A percentile compares a stretch with the other conserved stretches of the same genome.
Evolutionary conservation across 2,888 invertebrate species (phyloP).

Genomic region (Pachliopta kotzebuea): DNA sequence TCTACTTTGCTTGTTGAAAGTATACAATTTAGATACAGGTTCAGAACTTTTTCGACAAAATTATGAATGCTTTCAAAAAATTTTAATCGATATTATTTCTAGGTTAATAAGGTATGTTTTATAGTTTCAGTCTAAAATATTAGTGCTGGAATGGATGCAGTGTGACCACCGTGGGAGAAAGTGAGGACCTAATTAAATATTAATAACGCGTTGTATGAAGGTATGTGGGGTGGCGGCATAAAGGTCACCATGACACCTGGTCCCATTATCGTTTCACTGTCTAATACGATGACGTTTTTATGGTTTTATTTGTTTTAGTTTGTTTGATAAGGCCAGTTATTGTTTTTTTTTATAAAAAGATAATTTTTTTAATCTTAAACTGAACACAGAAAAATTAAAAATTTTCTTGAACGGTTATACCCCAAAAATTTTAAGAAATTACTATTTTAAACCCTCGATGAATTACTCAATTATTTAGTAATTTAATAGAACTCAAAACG

Average conservation of each 20-base stretch:
- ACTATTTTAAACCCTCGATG: too few species aligned
- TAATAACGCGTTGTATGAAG: slow-evolving; percentile 56
- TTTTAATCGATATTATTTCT: slow-evolving; percentile 28
- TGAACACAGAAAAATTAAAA: too few species aligned
- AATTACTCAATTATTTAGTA: too few species aligned
- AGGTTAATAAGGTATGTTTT: slow-evolving; percentile 24
- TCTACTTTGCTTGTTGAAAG: background rate
- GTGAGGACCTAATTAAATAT: slow-evolving; percentile 67
- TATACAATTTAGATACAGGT: slow-evolving; percentile 7
- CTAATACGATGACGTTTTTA: slow-evolving; percentile 1
- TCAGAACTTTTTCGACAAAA: slow-evolving; percentile 21
- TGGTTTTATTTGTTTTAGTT: background rate
- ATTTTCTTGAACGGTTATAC: too few species aligned
- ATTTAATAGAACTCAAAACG: too few species aligned
- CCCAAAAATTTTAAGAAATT: too few species aligned
- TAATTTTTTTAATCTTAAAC: too few species aligned
- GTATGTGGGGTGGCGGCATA: slow-evolving; percentile 46
- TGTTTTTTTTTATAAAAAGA: too few species aligned
- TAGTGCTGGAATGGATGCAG: slow-evolving; percentile 32
- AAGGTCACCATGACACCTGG: slow-evolving; percentile 67
- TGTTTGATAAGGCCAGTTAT: background rate
- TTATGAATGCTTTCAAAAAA: slow-evolving; percentile 23
- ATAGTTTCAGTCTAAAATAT: background rate
- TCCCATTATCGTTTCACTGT: slow-evolving; percentile 27
- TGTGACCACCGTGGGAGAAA: slow-evolving; percentile 68